Evolutionary conservation across 2,797 vertebrate species (phyloP).

Genomic region (Kryptopterus vitreolus): DNA sequence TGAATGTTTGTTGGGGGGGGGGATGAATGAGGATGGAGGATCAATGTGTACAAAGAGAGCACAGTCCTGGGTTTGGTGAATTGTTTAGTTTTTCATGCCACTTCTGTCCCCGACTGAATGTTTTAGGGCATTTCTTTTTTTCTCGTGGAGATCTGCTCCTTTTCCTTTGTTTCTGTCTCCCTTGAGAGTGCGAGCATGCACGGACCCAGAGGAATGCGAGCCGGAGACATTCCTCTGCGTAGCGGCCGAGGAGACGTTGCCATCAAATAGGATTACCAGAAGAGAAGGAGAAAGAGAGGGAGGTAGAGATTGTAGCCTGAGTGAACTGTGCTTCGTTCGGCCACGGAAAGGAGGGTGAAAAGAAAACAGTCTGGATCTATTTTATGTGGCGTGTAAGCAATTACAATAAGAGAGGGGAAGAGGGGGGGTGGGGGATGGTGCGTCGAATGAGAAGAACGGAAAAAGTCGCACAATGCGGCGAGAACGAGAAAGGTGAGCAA

Average conservation of each 20-base stretch:
- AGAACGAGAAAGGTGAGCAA: constrained; percentile 39
- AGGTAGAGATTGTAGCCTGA: constrained; percentile 38
- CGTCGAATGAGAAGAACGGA: constrained; percentile 27
- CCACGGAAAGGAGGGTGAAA: constrained; percentile 60
- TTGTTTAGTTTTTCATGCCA: constrained; percentile 44
- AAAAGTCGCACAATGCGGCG: constrained; percentile 30
- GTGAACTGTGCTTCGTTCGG: constrained; percentile 55
- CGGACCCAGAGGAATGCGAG: constrained; percentile 68
- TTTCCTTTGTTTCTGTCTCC: constrained; percentile 45
- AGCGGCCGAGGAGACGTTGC: constrained; percentile 70
- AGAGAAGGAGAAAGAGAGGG: constrained; percentile 45
- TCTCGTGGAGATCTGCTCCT: constrained; percentile 33
- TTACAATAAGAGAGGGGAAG: constrained; percentile 65
- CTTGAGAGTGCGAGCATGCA: constrained; percentile 51
- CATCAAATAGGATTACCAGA: constrained; percentile 80
- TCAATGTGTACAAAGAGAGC: neutral
- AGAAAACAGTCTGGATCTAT: constrained; percentile 78
- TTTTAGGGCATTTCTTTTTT: constrained; percentile 42
- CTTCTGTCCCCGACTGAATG: constrained; percentile 51
- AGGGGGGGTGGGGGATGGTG: constrained; percentile 29
- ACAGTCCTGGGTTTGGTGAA: neutral
- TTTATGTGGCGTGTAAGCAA: constrained; percentile 75
- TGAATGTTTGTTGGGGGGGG: too few relatives aligned
- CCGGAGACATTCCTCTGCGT: constrained; percentile 67
- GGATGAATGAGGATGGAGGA: neutral